Evolutionary conservation across 2,888 invertebrate species (phyloP), one percentile per base, ranked within the genome.

Genomic region (Drosophila percnosoma): DNA sequence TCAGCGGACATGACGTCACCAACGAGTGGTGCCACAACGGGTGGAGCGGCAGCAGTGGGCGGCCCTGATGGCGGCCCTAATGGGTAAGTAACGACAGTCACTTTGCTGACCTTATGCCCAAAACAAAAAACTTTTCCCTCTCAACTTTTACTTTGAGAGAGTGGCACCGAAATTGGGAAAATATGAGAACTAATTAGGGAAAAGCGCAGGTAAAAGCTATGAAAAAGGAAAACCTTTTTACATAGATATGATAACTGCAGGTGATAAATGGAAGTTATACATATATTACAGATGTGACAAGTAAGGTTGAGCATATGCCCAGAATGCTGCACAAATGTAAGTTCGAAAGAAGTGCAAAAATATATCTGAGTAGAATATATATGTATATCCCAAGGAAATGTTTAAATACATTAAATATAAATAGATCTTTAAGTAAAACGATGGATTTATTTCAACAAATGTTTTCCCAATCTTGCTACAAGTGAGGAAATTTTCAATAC

Each of bases 1-100:
- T 92, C 93, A 34, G 92, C 93, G 38, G 93, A 93, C 78, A 92
- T 93, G 92, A 92, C 90, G 33, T 89, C 87, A 24, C 54, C 77
- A 18, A 82, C 91, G 63, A 92, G 90, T 57, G 87, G 82, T 27
- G 73, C 40, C 24, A 38, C 58, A 48, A 77, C 80, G 64, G 83
- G 90, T 3, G 70, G 61, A 4, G 81, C 86, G 60, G 40, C 29
- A 21, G 49, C 49, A 27, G 69, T 24, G 3, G 83, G 68, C 52
- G 76, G 66, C 40, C 45, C 64, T 36, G 92, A 92, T 67, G 86
- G 83, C 40, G 73, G 40, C 29, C 59, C 80, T 73, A 91, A 90
- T 80, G 90, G 92, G 93, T 93, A 85, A 90, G 87, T 86, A 72
- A 66, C 42, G 34, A 64, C 29, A 40, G 48, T 54, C 61, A 69